Evolutionary conservation across 1,140 invertebrate genomes (phyloP).

Genomic region (Thalassaphorura encarpata): DNA sequence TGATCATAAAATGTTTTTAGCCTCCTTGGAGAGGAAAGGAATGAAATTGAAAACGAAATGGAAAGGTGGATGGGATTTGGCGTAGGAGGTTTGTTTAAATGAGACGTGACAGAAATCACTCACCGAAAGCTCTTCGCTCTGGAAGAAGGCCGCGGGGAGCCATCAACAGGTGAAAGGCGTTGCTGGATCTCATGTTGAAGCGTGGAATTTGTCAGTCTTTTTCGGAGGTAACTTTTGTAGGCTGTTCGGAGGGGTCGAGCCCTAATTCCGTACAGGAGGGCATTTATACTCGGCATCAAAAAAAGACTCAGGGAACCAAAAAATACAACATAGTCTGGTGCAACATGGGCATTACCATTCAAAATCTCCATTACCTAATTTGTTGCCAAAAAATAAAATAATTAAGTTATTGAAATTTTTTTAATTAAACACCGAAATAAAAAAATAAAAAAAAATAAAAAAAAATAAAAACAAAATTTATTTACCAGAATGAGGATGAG

Average conservation of each 20-base stretch:
- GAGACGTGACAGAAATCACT: background rate
- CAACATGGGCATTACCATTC: slow-evolving; percentile 7
- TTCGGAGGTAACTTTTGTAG: slow-evolving; percentile 31
- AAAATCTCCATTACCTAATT: slow-evolving; percentile 23
- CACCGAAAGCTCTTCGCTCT: slow-evolving; percentile 33
- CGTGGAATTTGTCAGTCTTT: slow-evolving; percentile 32
- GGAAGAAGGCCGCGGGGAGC: slow-evolving; percentile 28
- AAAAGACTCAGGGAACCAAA: slow-evolving; percentile 27
- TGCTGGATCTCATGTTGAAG: slow-evolving; percentile 32
- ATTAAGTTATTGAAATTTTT: background rate
- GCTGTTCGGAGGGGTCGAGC: slow-evolving; percentile 30
- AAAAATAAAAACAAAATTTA: background rate
- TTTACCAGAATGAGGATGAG: slow-evolving; percentile 31
- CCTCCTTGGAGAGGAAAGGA: too few species aligned
- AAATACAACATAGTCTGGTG: slow-evolving; percentile 18
- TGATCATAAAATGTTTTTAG: too few species aligned
- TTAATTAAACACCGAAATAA: too few species aligned
- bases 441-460: background rate
- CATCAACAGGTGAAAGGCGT: slow-evolving; percentile 32
- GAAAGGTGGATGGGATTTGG: background rate
- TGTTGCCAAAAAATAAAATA: slow-evolving; percentile 8
- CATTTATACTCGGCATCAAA: slow-evolving; percentile 23
- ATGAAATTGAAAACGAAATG: too few species aligned
- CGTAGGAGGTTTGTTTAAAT: background rate
- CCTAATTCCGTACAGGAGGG: slow-evolving; percentile 30